Evolutionary conservation across 2,797 vertebrate genomes (phyloP).

Genomic region (Alauda arvensis): DNA sequence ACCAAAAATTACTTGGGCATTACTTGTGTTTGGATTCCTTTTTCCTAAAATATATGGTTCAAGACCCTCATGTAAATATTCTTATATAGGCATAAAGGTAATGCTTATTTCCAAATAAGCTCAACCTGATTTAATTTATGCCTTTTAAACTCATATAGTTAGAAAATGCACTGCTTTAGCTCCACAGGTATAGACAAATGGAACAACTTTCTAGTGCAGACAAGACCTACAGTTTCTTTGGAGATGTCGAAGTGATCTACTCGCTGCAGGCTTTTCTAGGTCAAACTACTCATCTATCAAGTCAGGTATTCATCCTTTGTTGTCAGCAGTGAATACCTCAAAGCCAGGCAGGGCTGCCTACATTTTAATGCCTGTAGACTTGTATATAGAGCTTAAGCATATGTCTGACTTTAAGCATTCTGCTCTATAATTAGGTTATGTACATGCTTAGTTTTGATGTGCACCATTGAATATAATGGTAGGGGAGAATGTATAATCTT

Average conservation of each 20-base stretch:
- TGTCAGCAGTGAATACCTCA: conserved; percentile 51
- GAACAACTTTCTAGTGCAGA: background rate
- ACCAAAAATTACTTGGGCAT: background rate
- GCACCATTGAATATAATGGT: background rate
- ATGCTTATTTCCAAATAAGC: conserved; percentile 8
- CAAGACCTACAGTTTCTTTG: conserved; percentile 11
- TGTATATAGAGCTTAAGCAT: background rate
- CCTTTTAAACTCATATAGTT: background rate
- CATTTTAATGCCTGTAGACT: conserved; percentile 7
- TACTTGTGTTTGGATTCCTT: background rate
- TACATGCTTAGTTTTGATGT: background rate
- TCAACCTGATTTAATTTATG: conserved; percentile 30
- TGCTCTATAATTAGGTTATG: background rate
- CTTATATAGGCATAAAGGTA: background rate
- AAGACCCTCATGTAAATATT: background rate
- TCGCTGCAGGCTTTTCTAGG: conserved; percentile 35
- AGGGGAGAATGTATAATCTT: background rate
- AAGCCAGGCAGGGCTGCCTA: conserved; percentile 13
- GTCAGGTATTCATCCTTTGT: conserved; percentile 58
- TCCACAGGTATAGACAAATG: conserved; percentile 18
- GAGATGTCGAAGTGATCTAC: conserved; percentile 32
- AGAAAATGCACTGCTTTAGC: background rate
- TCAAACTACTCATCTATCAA: conserved; percentile 45
- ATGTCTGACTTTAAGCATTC: conserved; percentile 7
- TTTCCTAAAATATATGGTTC: background rate